Conservation (phyloP, 2,113 vertebrate genomes). For the Gracilinanus agilis region DNA sequence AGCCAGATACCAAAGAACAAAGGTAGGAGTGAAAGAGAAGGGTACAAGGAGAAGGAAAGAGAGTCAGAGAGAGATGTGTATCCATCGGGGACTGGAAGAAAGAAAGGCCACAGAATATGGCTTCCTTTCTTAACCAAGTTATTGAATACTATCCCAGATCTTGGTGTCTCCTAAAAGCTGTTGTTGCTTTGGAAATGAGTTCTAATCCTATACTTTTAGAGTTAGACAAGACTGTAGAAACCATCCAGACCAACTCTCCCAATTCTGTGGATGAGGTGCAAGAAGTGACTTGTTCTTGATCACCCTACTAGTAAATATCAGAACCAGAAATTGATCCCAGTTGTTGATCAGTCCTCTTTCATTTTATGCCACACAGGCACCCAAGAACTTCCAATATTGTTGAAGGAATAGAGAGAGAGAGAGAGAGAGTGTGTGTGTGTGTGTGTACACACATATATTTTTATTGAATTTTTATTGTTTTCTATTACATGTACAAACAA, state of each 20-base stretch:
- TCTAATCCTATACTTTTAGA: background rate
- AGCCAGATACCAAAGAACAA: conserved; percentile 31
- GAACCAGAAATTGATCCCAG: background rate
- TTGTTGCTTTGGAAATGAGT: background rate
- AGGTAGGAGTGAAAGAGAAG: background rate
- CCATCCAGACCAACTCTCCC: background rate
- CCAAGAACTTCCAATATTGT: background rate
- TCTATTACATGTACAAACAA: too few relatives aligned
- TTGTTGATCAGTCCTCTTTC: background rate
- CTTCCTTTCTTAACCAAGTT: background rate
- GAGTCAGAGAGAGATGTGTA: background rate
- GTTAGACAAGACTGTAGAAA: background rate
- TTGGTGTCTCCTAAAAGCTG: background rate
- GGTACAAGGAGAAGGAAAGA: background rate
- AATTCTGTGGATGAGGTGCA: background rate
- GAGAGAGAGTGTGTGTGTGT: too few relatives aligned
- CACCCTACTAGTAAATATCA: background rate
- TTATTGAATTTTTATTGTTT: background rate
- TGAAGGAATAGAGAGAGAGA: background rate
- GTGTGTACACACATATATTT: background rate
- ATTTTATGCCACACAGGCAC: background rate
- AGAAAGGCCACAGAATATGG: background rate
- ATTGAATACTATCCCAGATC: background rate
- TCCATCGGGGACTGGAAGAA: background rate
- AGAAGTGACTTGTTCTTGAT: background rate